A percentile compares a stretch with the other conserved stretches of the same genome.
Conservation (phyloP, 2,888 invertebrate species). For the Piscicola geometra region DNA sequence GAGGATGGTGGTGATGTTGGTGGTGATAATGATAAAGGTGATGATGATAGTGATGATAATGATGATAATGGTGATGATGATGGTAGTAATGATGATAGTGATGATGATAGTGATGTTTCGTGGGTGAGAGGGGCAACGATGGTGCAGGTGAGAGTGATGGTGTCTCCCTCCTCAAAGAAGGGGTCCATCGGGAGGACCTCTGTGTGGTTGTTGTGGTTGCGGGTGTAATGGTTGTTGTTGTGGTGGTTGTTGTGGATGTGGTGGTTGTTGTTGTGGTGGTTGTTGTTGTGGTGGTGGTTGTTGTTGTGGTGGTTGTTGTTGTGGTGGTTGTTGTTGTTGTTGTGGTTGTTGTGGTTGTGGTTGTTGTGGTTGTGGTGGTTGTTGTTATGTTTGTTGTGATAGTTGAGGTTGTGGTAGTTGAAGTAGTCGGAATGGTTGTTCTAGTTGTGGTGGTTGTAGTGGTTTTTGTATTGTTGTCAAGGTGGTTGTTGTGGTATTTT, state of each 20-base stretch:
- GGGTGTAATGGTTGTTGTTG: background rate
- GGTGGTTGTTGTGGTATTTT: no score
- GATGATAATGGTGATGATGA: no score
- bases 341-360: background rate
- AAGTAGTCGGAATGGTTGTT: no score
- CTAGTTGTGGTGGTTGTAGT: no score
- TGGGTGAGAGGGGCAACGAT: no score
- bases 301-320: background rate
- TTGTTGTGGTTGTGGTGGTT: no score
- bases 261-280: background rate
- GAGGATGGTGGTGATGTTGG: no score
- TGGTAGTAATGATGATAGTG: background rate
- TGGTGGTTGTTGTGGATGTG: background rate
- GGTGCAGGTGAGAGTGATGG: background rate
- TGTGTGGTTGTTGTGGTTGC: background rate
- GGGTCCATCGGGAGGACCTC: constrained; percentile 6
- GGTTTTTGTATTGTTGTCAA: no score
- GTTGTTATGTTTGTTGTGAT: no score
- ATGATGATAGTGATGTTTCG: background rate
- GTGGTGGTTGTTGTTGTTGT: background rate
- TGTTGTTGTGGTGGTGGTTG: background rate
- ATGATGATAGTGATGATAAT: no score
- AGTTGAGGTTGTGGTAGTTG: no score
- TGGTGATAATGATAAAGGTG: no score
- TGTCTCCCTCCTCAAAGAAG: background rate